Evolutionary conservation across 2,113 vertebrate genomes (phyloP).

Genomic region (Laticauda laticaudata): DNA sequence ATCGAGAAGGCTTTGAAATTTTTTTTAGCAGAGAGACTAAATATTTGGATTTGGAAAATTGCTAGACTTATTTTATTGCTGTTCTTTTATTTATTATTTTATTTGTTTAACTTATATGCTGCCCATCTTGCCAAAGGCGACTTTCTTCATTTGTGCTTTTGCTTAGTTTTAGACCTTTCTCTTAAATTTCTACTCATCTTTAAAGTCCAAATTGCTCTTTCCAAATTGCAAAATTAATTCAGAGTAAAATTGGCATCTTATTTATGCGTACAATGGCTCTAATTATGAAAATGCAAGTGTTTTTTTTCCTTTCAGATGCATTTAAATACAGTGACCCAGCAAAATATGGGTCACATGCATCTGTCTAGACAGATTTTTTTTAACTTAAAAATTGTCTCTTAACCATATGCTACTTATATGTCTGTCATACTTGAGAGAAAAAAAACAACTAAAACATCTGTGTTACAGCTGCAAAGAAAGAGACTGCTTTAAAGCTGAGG

Average conservation of each 20-base stretch:
- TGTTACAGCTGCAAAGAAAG: slow-evolving; percentile 55
- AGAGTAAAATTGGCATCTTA: slow-evolving; percentile 19
- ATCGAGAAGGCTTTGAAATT: neutral
- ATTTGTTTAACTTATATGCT: neutral
- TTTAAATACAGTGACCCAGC: slow-evolving; percentile 53
- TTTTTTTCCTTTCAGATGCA: slow-evolving; percentile 51
- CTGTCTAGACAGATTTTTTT: slow-evolving; percentile 67
- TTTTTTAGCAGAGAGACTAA: neutral
- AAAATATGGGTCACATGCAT: slow-evolving; percentile 63
- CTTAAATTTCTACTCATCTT: neutral
- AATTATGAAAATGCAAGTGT: slow-evolving; percentile 44
- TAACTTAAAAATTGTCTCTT: slow-evolving; percentile 52
- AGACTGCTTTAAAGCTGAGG: slow-evolving; percentile 6
- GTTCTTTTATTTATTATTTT: too few species aligned
- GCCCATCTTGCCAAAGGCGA: neutral
- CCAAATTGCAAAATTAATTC: slow-evolving; percentile 22
- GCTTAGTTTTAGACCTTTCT: neutral
- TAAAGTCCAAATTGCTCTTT: slow-evolving; percentile 7
- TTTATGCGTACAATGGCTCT: slow-evolving; percentile 28
- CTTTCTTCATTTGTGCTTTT: neutral
- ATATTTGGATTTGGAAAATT: neutral
- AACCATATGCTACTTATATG: slow-evolving; percentile 48
- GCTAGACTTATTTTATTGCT: neutral
- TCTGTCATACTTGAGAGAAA: slow-evolving; percentile 47
- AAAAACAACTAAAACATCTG: slow-evolving; percentile 57